phyloP scores from a whole-genome alignment of 2,888 invertebrate species.

The Meganola albula region DNA sequence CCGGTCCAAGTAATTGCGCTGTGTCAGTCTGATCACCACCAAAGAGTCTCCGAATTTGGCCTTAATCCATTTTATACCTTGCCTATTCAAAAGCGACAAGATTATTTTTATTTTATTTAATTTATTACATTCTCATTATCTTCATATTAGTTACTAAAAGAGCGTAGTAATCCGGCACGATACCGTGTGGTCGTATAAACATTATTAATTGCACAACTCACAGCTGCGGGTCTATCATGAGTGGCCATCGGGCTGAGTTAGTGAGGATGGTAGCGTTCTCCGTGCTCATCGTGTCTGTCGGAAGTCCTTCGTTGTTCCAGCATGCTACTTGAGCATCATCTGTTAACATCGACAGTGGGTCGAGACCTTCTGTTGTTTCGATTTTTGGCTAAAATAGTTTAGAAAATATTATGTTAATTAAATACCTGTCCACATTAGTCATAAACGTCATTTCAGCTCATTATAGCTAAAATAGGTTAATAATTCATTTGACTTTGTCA shows the following conservation, averaged over 20 bases:
- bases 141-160: too few relatives aligned
- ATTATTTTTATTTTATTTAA: too few relatives aligned
- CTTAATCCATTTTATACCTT: slow-evolving; percentile 97
- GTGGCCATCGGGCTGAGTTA: slow-evolving; percentile 93
- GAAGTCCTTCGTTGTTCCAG: slow-evolving; percentile 97
- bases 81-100: slow-evolving; percentile 73
- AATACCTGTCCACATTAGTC: too few relatives aligned
- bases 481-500: too few relatives aligned
- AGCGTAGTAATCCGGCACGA: too few relatives aligned
- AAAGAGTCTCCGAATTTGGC: slow-evolving; percentile 86
- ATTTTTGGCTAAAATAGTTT: slow-evolving; percentile 88
- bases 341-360: slow-evolving; percentile 90
- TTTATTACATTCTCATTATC: too few relatives aligned
- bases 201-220: too few relatives aligned
- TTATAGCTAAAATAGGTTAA: too few relatives aligned
- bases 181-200: too few relatives aligned
- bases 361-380: slow-evolving; percentile 86
- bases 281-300: slow-evolving; percentile 94
- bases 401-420: too few relatives aligned
- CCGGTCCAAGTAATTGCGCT: slow-evolving; percentile 88
- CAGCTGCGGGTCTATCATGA: slow-evolving; percentile 96
- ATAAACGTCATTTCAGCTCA: too few relatives aligned
- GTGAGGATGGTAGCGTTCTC: slow-evolving; percentile 96
- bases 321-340: slow-evolving; percentile 94
- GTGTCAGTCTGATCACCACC: slow-evolving; percentile 86